Conservation (phyloP, 2,113 vertebrate genomes). For the Aphyosemion australe region DNA sequence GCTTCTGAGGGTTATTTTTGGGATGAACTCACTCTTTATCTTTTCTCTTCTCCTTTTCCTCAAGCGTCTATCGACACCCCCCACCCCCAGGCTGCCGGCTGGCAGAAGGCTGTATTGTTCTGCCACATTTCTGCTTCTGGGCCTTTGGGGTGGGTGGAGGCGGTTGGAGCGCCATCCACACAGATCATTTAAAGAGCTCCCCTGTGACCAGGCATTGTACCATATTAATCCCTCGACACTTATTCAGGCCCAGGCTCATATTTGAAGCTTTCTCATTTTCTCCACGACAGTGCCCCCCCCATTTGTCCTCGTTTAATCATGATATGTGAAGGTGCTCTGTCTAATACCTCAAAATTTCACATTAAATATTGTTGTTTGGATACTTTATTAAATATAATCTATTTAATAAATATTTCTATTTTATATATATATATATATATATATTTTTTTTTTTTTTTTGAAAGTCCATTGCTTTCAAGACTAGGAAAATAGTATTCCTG, state of each 20-base stretch:
- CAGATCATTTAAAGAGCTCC: constrained; percentile 32
- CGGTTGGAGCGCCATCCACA: constrained; percentile 21
- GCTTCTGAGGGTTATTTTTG: constrained; percentile 60
- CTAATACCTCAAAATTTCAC: neutral
- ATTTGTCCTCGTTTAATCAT: constrained; percentile 38
- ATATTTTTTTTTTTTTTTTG: no score
- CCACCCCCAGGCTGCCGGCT: constrained; percentile 51
- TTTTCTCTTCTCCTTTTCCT: constrained; percentile 1
- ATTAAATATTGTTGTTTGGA: neutral
- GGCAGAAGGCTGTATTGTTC: constrained; percentile 65
- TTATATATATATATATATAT: neutral
- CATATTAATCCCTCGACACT: constrained; percentile 58
- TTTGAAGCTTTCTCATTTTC: constrained; percentile 27
- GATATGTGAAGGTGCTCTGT: neutral
- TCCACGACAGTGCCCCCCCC: neutral
- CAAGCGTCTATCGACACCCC: constrained; percentile 4
- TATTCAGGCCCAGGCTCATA: constrained; percentile 61
- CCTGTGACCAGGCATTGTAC: constrained; percentile 56
- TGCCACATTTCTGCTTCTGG: constrained; percentile 60
- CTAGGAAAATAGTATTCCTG: no score
- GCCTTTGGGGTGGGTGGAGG: constrained; percentile 25
- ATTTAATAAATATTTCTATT: neutral
- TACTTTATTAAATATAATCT: neutral
- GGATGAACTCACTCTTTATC: constrained; percentile 30
- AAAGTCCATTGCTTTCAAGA: no score